These are phyloP conservation scores for Neoaliturus tenellus DNA, from an alignment of 2,888 invertebrate genomes.

Conservation along the genomic window DNA sequence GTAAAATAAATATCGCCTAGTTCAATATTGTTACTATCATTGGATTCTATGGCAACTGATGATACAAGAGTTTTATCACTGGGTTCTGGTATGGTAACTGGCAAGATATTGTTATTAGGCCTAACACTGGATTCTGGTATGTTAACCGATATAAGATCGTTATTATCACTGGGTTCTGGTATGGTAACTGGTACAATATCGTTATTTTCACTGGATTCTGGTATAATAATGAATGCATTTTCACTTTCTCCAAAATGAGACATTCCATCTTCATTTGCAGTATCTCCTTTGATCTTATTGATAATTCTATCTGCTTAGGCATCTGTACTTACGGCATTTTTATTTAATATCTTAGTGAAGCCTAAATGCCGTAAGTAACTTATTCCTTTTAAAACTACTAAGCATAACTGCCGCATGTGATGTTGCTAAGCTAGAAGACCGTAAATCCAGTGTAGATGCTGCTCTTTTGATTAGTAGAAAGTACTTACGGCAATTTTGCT, in stretches of 20 bases:
- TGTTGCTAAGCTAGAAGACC: constrained; percentile 28
- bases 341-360: constrained; percentile 32
- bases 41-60: too few relatives aligned
- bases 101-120: neutral
- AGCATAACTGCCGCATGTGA: constrained; percentile 32
- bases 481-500: constrained; percentile 29
- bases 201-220: constrained; percentile 24
- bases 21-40: constrained; percentile 23
- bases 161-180: constrained; percentile 26
- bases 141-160: constrained; percentile 21
- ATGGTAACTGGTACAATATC: constrained; percentile 21
- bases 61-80: too few relatives aligned
- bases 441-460: constrained; percentile 28
- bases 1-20: constrained; percentile 35
- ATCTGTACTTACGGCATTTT: constrained; percentile 27
- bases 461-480: constrained; percentile 32
- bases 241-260: constrained; percentile 28
- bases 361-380: constrained; percentile 29
- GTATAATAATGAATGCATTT: constrained; percentile 18
- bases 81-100: too few relatives aligned
- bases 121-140: neutral
- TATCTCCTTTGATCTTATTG: constrained; percentile 29
- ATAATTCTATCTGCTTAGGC: constrained; percentile 19
- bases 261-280: constrained; percentile 36
- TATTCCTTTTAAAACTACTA: constrained; percentile 27